Base-by-base conservation (phyloP, 2,797 vertebrate genomes). In the Champsocephalus gunnari region DNA sequence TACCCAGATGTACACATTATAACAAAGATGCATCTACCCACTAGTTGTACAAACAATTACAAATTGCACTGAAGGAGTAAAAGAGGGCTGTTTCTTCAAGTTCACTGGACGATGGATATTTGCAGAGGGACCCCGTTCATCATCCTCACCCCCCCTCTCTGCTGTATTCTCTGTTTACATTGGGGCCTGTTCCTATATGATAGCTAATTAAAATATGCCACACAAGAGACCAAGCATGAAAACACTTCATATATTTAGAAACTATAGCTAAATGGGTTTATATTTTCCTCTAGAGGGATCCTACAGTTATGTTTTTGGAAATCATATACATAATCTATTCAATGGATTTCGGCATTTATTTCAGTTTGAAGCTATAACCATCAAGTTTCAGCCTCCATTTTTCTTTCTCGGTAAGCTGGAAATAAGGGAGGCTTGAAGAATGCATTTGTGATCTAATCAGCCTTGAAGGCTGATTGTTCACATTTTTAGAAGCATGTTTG, bases 1-100 rank as follows among this genome's bases (percentile, higher is more conserved):
- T 76, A 71, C 79, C 77, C 84, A 87, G 76, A 87, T 88, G 84
- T 83, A 79, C 73, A 77, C 79, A 55, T 67, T 84, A 67, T 73
- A 88, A 87, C 75, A 85, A 91, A 93, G 89, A 92, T 86, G 60
- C 83, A 88, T 92, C 79, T 75, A 24, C 62, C 72, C 59, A 3
- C 38, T 75, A 24, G 73, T 73, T 56, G 63, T 48, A 63, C 73
- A 86, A 88, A 87, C 77, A 85, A 89, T 88, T 82, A 76, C 74
- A 76, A 79, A 60, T 41, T n/a, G 71, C 24, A 62, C 9, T 11
- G 62, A 66, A 61, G 72, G 41, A 65, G 59, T 12, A 51, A 71
- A 79, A 73, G 66, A 71, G 73, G 75, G 68, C 56, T 77, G 77
- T 88, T 87, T 66, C 77, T 88, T 88, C 48, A n/a, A 85, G 87